Evolutionary conservation across 2,797 vertebrate genomes (phyloP).

Genomic region (Chaetophractus vellerosus): DNA sequence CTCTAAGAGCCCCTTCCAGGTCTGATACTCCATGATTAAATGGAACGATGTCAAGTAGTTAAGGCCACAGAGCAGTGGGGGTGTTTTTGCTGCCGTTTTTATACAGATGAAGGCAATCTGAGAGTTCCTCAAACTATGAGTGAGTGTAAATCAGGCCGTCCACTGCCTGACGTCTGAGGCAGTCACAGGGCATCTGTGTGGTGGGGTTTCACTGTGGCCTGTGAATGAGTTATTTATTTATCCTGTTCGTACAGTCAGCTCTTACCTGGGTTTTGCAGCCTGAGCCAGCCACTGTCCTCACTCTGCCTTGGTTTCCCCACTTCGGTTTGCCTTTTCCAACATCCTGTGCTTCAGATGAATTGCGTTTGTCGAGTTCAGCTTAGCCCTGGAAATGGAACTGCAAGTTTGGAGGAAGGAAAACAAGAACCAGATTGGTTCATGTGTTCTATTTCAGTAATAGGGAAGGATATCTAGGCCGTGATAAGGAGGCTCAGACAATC

Average conservation of each 20-base stretch:
- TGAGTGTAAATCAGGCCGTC: constrained; percentile 24
- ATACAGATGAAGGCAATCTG: background rate
- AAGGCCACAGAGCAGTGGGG: background rate
- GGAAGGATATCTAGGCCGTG: background rate
- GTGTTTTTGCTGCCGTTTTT: constrained; percentile 53
- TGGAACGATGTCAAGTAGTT: constrained; percentile 20
- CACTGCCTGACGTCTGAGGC: background rate
- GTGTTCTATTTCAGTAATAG: background rate
- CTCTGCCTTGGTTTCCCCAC: constrained; percentile 18
- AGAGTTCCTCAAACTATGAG: background rate
- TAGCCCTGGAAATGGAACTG: background rate
- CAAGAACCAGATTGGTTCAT: background rate
- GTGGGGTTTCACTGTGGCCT: background rate
- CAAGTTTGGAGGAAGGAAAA: constrained; percentile 15
- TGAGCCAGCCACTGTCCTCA: background rate
- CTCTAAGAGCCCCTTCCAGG: background rate
- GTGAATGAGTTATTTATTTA: background rate
- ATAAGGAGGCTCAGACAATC: background rate
- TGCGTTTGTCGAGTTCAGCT: background rate
- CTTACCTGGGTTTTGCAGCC: background rate
- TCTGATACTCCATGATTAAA: constrained; percentile 52
- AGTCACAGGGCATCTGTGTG: background rate
- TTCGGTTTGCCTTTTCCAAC: background rate
- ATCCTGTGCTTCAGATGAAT: background rate
- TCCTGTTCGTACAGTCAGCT: background rate